phyloP scores from a whole-genome alignment of 2,113 vertebrate genomes.

The Lepus europaeus region DNA sequence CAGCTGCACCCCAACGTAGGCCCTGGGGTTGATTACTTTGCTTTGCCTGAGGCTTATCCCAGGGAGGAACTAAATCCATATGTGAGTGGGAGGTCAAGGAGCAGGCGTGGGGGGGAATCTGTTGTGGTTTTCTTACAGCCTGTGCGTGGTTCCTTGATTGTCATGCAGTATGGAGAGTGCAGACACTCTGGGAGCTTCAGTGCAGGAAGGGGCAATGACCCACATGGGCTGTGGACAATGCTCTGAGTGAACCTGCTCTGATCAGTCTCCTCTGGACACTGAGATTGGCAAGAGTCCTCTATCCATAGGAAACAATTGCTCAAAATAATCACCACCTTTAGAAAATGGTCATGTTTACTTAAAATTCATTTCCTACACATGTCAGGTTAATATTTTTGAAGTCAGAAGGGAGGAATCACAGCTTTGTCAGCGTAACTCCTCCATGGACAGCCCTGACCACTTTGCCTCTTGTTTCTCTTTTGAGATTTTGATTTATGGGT shows the following conservation, averaged over 20 bases:
- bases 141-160: background rate
- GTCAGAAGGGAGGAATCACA: background rate
- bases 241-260: background rate
- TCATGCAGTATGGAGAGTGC: background rate
- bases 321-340: background rate
- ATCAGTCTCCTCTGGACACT: background rate
- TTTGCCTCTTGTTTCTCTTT: background rate
- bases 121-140: background rate
- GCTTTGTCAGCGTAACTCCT: background rate
- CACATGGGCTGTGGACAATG: accelerated
- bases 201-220: background rate
- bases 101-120: background rate
- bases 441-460: background rate
- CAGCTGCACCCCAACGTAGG: no score
- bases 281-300: background rate
- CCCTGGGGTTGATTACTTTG: background rate
- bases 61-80: no score
- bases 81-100: background rate
- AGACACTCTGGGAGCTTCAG: background rate
- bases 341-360: constrained; percentile 18
- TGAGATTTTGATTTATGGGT: background rate
- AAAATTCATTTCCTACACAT: background rate
- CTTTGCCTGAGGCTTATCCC: background rate
- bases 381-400: background rate
- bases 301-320: background rate